These are phyloP conservation scores for Troides helena DNA, from an alignment of 2,888 invertebrate genomes.

Conservation along the genomic window DNA sequence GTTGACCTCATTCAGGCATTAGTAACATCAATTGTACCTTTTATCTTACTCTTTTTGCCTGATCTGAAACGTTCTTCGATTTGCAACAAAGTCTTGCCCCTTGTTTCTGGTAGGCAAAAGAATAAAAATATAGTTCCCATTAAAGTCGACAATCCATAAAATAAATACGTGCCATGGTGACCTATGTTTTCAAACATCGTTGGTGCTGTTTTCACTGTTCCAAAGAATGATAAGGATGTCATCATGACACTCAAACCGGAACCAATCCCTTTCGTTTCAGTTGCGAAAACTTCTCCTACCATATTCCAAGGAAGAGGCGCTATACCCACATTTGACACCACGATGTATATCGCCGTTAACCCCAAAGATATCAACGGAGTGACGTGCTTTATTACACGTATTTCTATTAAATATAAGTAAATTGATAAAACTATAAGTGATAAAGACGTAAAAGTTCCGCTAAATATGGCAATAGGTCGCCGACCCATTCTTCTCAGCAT, in stretches of 20 bases:
- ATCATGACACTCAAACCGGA: constrained; percentile 84
- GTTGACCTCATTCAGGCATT: constrained; percentile 32
- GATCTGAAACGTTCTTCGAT: constrained; percentile 81
- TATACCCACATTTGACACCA: constrained; percentile 81
- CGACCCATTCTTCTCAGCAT: constrained; percentile 81
- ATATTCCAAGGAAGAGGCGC: constrained; percentile 86
- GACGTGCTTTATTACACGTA: constrained; percentile 45
- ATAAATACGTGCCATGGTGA: constrained; percentile 80
- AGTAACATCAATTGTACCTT: constrained; percentile 40
- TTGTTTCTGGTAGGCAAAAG: constrained; percentile 84
- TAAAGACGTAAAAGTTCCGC: constrained; percentile 81
- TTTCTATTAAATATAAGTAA: constrained; percentile 64
- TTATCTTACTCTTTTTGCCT: constrained; percentile 48
- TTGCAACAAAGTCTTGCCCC: constrained; percentile 83
- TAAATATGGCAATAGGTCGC: constrained; percentile 82
- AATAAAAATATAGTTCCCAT: constrained; percentile 81
- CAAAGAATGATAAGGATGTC: constrained; percentile 83
- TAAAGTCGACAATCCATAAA: constrained; percentile 82
- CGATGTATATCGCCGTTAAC: constrained; percentile 79
- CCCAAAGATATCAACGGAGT: constrained; percentile 69
- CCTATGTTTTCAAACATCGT: constrained; percentile 79
- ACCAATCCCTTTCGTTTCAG: constrained; percentile 83
- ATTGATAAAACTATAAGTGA: constrained; percentile 79
- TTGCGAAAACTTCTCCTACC: constrained; percentile 86
- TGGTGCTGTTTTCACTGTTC: constrained; percentile 84